These are phyloP conservation scores for Neoascia interrupta DNA, from an alignment of 2,888 invertebrate species.

Conservation along the genomic window DNA sequence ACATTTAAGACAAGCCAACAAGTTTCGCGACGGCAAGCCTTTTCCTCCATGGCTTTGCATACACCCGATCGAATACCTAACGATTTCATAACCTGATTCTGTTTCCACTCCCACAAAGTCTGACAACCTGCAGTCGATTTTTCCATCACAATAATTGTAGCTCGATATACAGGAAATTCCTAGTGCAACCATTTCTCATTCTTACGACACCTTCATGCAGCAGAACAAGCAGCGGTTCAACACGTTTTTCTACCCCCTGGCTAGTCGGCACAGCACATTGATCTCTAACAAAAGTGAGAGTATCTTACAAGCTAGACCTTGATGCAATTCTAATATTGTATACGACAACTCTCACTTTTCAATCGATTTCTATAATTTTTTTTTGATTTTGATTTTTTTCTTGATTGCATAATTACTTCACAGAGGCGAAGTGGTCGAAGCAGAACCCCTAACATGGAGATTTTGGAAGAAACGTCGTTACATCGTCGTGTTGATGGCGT, in stretches of 20 bases:
- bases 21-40: constrained; percentile 3
- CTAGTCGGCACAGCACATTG: constrained; percentile 41
- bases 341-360: constrained; percentile 44
- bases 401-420: neutral
- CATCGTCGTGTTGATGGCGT: constrained; percentile 88
- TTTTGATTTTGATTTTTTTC: neutral
- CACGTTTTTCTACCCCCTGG: neutral
- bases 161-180: no score
- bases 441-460: constrained; percentile 82
- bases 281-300: constrained; percentile 61
- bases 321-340: constrained; percentile 18
- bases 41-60: constrained; percentile 11
- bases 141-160: neutral
- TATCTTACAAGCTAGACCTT: constrained; percentile 42
- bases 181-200: constrained; percentile 31
- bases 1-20: constrained; percentile 14
- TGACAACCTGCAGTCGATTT: constrained; percentile 6
- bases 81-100: constrained; percentile 4
- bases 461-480: constrained; percentile 88
- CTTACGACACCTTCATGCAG: constrained; percentile 13
- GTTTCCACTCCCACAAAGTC: constrained; percentile 20
- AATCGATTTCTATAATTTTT: constrained; percentile 16
- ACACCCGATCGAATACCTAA: neutral
- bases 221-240: neutral
- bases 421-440: constrained; percentile 75